A percentile compares a stretch with the other conserved stretches of the same genome.
Evolutionary conservation across 2,797 vertebrate species (phyloP).

Genomic region (Tolypeutes matacus): DNA sequence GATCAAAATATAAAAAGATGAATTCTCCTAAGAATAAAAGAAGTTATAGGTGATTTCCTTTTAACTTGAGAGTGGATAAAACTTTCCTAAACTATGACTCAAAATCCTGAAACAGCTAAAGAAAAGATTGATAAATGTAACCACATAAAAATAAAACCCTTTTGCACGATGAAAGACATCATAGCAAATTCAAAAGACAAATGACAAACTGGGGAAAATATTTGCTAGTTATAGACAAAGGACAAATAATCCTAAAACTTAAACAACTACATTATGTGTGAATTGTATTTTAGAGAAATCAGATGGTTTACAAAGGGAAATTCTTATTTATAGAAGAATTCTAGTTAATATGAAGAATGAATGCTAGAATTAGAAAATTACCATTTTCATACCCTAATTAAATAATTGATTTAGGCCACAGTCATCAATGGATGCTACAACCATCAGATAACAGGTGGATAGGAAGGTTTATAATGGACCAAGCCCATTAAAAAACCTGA

Average conservation of each 20-base stretch:
- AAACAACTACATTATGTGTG: not conserved
- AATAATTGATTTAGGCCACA: not conserved
- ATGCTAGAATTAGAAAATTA: not conserved
- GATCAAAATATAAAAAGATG: not conserved
- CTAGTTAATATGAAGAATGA: not conserved
- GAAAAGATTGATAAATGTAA: not conserved
- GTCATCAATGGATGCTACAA: not conserved
- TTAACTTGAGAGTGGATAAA: not conserved
- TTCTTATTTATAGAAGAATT: conserved; percentile 7
- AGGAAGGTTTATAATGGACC: not conserved
- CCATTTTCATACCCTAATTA: not conserved
- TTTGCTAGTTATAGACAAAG: not conserved
- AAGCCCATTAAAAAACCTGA: not conserved
- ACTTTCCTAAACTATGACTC: not conserved
- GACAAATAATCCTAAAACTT: not conserved
- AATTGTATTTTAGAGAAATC: not conserved
- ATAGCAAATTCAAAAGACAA: not conserved
- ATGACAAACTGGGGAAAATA: not conserved
- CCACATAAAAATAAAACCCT: not conserved
- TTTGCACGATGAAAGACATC: not conserved
- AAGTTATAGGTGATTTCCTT: not conserved
- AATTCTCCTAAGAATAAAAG: not conserved
- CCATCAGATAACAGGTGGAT: not conserved
- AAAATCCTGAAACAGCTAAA: not conserved
- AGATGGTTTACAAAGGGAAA: not conserved